Percentiles rank a stretch among this genome's conserved stretches.
Conservation (phyloP, 2,888 invertebrate genomes). For the Dilophus febrilis region DNA sequence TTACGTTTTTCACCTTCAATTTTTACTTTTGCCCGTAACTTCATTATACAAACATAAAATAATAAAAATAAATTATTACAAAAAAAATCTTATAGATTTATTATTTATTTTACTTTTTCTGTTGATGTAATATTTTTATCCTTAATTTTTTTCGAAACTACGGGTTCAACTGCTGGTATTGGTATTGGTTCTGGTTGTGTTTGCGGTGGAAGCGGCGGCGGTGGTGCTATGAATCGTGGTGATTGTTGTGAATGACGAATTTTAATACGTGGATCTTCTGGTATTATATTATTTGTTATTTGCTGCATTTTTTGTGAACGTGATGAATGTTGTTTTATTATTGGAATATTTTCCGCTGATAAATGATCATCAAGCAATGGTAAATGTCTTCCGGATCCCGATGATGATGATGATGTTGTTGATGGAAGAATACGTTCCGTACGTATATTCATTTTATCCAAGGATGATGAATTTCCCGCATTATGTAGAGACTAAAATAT, state of each 20-base stretch:
- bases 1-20: slow-evolving; percentile 32
- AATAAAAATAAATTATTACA: not conserved
- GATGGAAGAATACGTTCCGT: too few species aligned
- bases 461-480: too few species aligned
- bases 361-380: too few species aligned
- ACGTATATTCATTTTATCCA: too few species aligned
- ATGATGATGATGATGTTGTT: slow-evolving; percentile 4
- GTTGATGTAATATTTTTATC: slow-evolving; percentile 21
- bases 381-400: slow-evolving; percentile 20
- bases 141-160: slow-evolving; percentile 27
- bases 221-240: too few species aligned
- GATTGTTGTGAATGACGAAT: too few species aligned
- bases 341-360: not conserved
- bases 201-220: slow-evolving; percentile 29
- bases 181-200: slow-evolving; percentile 29
- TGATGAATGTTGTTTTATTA: not conserved
- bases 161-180: slow-evolving; percentile 18
- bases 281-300: too few species aligned
- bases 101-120: slow-evolving; percentile 24
- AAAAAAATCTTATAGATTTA: not conserved
- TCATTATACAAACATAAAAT: slow-evolving; percentile 9
- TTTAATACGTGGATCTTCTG: slow-evolving; percentile 38
- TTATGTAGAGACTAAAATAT: too few species aligned
- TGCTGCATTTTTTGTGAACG: too few species aligned
- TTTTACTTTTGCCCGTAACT: slow-evolving; percentile 28